Evolutionary conservation across 2,888 invertebrate genomes (phyloP), one percentile per base, ranked within the genome.

Genomic region (Stenoptilia bipunctidactyla): DNA sequence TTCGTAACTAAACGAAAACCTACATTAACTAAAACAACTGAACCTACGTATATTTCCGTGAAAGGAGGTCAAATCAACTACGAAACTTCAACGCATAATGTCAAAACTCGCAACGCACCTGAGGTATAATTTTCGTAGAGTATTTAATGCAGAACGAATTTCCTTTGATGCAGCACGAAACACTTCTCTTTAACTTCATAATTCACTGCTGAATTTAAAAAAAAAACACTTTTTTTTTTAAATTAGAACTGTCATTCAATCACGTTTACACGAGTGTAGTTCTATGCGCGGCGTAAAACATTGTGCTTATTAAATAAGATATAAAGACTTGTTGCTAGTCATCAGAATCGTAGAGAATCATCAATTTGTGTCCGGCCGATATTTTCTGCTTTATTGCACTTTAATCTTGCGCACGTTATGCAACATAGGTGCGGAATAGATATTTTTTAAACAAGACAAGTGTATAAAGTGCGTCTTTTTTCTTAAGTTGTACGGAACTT

Each of bases 151-250:
- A 66, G 38, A 73, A 64, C 27, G 72, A 64, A 52, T 80, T 77
- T 40, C 80, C 75, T 53, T 60, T 67, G 43, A 79, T 59, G 50
- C 66, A 77, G 50, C 66, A 76, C 46, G 71, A 68, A 62, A 79
- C 73, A 36, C 76, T 74, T 55, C 67, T 77, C 56, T 77, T 82
- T 27, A 80, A 58, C 61, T 77, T 80, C 80, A 82, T 74, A 59
- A 55, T 58, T 55, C 56, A 51, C 41, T 49, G 45, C 43, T 44
- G 42, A 44, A 43, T 52, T 45, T 45, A 41, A 49, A 44, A 20
- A 20, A 20, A 20, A 20, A 20, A 30, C 4, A n/a, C 30, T 2
- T 12, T 12, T 30, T 30, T 30, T 8, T 8, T 30, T 30, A 30
- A n/a, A 30, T 30, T 12, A 3, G 20, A 20, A 30, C 4, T 8